These are phyloP conservation scores for Battus philenor DNA, from an alignment of 1,140 invertebrate species.

Conservation along the genomic window DNA sequence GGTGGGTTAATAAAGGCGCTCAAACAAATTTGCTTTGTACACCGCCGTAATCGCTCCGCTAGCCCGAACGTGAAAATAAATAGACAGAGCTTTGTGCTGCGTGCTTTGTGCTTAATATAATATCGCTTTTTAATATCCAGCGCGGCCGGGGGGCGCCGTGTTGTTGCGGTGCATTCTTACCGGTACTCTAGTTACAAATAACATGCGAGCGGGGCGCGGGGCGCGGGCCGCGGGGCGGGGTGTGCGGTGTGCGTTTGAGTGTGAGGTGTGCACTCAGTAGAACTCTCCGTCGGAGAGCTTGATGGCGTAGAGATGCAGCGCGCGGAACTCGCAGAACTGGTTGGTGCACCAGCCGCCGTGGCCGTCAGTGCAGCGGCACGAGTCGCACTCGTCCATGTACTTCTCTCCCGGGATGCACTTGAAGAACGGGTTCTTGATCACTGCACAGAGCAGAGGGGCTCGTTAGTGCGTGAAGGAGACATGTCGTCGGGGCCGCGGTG, in stretches of 20 bases:
- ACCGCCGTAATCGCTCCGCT: neutral
- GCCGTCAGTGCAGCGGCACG: constrained; percentile 62
- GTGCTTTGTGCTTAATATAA: constrained; percentile 13
- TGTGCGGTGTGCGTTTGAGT: neutral
- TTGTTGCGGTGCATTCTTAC: too few relatives aligned
- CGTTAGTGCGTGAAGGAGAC: too few relatives aligned
- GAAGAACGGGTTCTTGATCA: constrained; percentile 72
- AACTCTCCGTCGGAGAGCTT: constrained; percentile 61
- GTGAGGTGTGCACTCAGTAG: constrained; percentile 44
- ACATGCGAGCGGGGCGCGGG: too few relatives aligned
- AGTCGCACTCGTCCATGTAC: constrained; percentile 71
- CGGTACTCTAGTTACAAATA: too few relatives aligned
- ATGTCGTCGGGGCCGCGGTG: too few relatives aligned
- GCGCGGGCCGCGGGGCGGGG: neutral
- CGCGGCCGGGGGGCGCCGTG: too few relatives aligned
- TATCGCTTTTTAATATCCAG: constrained; percentile 16
- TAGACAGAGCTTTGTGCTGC: too few relatives aligned
- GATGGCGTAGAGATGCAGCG: constrained; percentile 57
- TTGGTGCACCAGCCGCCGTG: constrained; percentile 61
- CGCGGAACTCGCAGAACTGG: constrained; percentile 61
- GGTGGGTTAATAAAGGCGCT: neutral
- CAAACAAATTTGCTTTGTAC: constrained; percentile 15
- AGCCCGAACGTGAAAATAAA: constrained; percentile 6
- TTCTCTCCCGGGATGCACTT: constrained; percentile 66
- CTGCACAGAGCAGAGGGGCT: too few relatives aligned